These are phyloP conservation scores for Chrysaora quinquecirrha DNA, from an alignment of 30 jellyfish, hydroid and myxozoan species.

Conservation along the genomic window DNA sequence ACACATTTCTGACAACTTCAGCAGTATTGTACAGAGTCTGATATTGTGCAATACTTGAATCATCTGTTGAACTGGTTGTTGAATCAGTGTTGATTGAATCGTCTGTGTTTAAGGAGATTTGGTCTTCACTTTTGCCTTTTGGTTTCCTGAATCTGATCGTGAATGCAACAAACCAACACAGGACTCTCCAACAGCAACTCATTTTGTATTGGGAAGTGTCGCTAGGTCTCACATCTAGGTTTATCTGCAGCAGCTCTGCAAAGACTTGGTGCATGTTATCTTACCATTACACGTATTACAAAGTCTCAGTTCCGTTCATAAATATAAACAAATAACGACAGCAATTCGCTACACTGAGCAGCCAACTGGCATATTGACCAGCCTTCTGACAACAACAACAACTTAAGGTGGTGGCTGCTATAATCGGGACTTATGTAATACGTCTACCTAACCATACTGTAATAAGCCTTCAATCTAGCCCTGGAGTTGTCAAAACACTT, in stretches of 20 bases:
- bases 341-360: no score
- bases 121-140: constrained; percentile 44
- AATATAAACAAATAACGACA: no score
- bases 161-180: constrained; percentile 92
- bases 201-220: constrained; percentile 29
- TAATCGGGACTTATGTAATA: no score
- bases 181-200: constrained; percentile 89
- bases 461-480: no score
- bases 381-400: no score
- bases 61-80: constrained; percentile 28
- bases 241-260: constrained; percentile 39
- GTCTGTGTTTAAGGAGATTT: constrained; percentile 42
- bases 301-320: no score
- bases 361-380: no score
- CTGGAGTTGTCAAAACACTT: no score
- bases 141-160: constrained; percentile 65
- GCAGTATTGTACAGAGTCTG: constrained; percentile 82
- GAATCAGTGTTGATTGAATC: constrained; percentile 51
- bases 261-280: no score
- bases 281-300: no score
- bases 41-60: constrained; percentile 32
- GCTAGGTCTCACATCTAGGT: constrained; percentile 16
- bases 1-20: constrained; percentile 80
- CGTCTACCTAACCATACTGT: no score
- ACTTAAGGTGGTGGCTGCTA: no score